These are phyloP conservation scores for Thaumatotibia leucotreta DNA, from an alignment of 1,140 invertebrate genomes.

Conservation along the genomic window DNA sequence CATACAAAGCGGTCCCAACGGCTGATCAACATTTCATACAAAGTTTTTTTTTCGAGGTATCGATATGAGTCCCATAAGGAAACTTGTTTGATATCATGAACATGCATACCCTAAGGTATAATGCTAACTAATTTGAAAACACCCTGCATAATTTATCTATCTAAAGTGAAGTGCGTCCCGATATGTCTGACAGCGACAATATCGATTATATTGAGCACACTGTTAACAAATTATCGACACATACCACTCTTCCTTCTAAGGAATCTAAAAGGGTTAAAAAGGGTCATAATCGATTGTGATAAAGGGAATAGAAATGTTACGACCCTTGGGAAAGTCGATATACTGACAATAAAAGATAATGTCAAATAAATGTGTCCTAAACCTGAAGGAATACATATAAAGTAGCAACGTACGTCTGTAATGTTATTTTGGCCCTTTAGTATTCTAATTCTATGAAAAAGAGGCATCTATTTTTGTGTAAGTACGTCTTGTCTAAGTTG, in stretches of 20 bases:
- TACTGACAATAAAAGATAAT: conserved; percentile 10
- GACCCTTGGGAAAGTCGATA: not conserved
- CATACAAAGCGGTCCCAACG: no score
- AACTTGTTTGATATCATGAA: no score
- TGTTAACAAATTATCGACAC: not conserved
- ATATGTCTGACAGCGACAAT: no score
- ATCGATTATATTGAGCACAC: no score
- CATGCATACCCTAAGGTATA: no score
- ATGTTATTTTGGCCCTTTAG: not conserved
- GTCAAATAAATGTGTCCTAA: not conserved
- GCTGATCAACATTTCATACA: no score
- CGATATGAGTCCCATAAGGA: no score
- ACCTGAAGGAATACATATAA: not conserved
- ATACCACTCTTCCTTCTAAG: not conserved
- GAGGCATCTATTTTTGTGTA: not conserved
- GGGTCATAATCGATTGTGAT: not conserved
- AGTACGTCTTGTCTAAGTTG: not conserved
- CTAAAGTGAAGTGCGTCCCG: no score
- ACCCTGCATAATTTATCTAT: no score
- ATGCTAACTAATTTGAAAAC: no score
- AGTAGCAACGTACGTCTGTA: not conserved
- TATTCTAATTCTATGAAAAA: not conserved
- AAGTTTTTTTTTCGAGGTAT: no score
- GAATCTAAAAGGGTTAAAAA: not conserved
- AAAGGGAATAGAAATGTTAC: not conserved